Evolutionary conservation across 2,888 invertebrate species (phyloP).

Genomic region (Tanytarsus gracilentus): DNA sequence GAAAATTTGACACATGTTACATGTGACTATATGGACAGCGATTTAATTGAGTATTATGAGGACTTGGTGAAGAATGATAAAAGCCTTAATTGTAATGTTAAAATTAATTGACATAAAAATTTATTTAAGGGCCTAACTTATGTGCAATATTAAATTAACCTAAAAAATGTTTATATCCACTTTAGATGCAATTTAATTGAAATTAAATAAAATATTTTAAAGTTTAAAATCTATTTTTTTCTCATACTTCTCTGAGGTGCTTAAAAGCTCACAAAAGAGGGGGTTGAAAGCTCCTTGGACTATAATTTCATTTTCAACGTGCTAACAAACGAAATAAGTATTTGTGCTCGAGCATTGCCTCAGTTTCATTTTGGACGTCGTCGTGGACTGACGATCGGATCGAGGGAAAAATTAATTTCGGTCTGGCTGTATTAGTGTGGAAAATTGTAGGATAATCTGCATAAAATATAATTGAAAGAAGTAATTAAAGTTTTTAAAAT

Average conservation of each 20-base stretch:
- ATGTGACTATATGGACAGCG: conserved; percentile 15
- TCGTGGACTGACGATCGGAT: background rate
- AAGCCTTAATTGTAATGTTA: conserved; percentile 1
- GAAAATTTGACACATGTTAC: conserved; percentile 9
- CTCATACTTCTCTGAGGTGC: too few relatives aligned
- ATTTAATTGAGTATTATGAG: conserved; percentile 6
- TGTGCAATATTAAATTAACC: too few relatives aligned
- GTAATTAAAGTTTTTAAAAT: too few relatives aligned
- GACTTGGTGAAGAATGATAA: background rate
- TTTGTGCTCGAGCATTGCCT: background rate
- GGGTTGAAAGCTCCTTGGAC: background rate
- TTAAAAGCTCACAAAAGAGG: too few relatives aligned
- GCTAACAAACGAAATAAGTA: background rate
- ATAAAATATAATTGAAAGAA: too few relatives aligned
- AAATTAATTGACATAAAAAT: conserved; percentile 16
- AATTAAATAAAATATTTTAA: too few relatives aligned
- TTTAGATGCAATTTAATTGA: too few relatives aligned
- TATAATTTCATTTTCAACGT: background rate
- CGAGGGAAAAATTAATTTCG: background rate
- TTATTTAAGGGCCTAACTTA: background rate
- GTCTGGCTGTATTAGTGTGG: background rate
- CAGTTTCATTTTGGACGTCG: background rate
- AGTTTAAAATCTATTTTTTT: too few relatives aligned
- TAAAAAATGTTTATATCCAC: too few relatives aligned
- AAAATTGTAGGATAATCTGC: too few relatives aligned